Percentiles rank a stretch among this genome's conserved stretches.
These are phyloP conservation scores for Pterostichus madidus DNA, from an alignment of 2,888 invertebrate genomes.

Conservation along the genomic window DNA sequence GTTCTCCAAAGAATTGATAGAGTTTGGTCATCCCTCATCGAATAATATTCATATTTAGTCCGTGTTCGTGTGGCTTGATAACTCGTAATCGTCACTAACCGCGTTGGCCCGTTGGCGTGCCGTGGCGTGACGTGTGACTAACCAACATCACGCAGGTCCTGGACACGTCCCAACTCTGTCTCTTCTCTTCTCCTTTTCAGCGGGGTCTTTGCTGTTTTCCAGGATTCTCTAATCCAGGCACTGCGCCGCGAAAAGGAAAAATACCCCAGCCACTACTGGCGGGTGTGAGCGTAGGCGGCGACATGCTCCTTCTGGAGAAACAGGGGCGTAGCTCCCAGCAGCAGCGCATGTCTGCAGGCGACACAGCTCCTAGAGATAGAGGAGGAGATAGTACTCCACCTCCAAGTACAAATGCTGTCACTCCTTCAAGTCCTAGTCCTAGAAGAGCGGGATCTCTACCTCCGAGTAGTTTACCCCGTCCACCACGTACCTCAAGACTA, in stretches of 20 bases:
- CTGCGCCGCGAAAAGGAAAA: conserved; percentile 87
- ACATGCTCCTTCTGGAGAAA: conserved; percentile 87
- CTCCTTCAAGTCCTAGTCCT: conserved; percentile 46
- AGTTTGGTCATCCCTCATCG: too few relatives aligned
- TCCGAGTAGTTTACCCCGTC: conserved; percentile 86
- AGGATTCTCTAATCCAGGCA: conserved; percentile 88
- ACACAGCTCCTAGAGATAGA: neutral
- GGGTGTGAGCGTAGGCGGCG: conserved; percentile 83
- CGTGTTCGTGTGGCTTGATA: neutral
- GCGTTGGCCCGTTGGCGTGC: conserved; percentile 68
- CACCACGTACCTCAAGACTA: conserved; percentile 82
- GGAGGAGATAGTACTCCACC: conserved; percentile 18
- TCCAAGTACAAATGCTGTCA: neutral
- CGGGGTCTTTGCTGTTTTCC: conserved; percentile 92
- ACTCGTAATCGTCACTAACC: neutral
- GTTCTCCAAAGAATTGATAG: too few relatives aligned
- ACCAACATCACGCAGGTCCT: conserved; percentile 77
- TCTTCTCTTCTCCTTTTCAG: conserved; percentile 83
- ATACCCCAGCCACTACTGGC: conserved; percentile 87
- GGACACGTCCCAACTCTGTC: conserved; percentile 77
- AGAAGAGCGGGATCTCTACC: conserved; percentile 82
- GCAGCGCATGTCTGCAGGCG: conserved; percentile 80
- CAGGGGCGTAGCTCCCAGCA: conserved; percentile 88
- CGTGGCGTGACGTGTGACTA: conserved; percentile 78
- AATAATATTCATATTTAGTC: neutral